Conservation (phyloP, 2,113 vertebrate genomes). For the Martes martes region DNA sequence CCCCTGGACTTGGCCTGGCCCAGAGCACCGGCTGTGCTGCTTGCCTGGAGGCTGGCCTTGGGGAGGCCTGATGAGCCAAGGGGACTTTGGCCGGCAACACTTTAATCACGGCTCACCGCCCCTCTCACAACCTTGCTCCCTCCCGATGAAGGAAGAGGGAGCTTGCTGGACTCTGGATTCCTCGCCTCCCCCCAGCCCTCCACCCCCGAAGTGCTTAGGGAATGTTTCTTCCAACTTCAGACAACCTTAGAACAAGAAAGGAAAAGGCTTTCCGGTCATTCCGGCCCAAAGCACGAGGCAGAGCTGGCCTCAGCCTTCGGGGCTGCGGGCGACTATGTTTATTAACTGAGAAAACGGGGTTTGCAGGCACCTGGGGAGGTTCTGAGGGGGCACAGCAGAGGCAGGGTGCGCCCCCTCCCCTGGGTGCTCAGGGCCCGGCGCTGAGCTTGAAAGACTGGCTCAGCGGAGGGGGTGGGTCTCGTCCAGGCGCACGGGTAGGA, state of each 20-base stretch:
- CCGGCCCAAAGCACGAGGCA: accelerated
- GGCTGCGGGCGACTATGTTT: not conserved
- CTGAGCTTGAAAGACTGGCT: accelerated
- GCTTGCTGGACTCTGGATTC: accelerated
- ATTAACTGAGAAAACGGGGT: not conserved
- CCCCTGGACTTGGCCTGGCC: not conserved
- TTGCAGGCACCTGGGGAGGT: accelerated
- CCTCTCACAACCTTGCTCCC: not conserved
- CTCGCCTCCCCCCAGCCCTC: not conserved
- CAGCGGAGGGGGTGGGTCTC: not conserved
- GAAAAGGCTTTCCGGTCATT: accelerated
- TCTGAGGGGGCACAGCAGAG: not conserved
- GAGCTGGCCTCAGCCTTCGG: accelerated
- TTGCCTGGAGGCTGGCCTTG: not conserved
- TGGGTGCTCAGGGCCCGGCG: too few species aligned
- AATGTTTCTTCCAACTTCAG: not conserved
- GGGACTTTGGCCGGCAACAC: not conserved
- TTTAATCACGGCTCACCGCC: not conserved
- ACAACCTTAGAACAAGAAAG: not conserved
- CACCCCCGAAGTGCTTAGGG: not conserved
- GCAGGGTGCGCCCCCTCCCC: accelerated
- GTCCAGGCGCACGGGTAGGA: accelerated
- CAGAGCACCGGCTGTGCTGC: not conserved
- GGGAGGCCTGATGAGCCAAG: not conserved
- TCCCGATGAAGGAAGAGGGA: not conserved